These are phyloP conservation scores for Dinothrombium tinctorium DNA, from an alignment of 1,140 invertebrate species.

Conservation along the genomic window DNA sequence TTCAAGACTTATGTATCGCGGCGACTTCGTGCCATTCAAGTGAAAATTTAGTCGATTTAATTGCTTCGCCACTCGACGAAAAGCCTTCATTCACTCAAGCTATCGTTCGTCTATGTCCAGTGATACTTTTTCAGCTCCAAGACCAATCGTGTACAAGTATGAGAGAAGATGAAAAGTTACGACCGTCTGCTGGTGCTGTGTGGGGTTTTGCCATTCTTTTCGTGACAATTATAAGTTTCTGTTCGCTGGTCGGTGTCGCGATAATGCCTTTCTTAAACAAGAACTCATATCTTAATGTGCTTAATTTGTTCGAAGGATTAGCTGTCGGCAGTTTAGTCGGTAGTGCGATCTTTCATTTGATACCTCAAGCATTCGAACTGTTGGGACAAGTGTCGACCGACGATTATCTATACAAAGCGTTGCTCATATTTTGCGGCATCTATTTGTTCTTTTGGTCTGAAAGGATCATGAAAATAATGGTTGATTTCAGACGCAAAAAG, in stretches of 20 bases:
- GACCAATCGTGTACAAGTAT: background rate
- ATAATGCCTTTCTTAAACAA: conserved; percentile 34
- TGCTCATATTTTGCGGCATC: conserved; percentile 25
- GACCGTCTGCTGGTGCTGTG: conserved; percentile 17
- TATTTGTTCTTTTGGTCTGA: conserved; percentile 30
- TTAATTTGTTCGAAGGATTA: conserved; percentile 35
- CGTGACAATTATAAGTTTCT: conserved; percentile 35
- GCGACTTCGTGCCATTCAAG: conserved; percentile 2
- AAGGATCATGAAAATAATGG: conserved; percentile 26
- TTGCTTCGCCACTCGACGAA: conserved; percentile 1
- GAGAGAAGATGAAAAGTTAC: background rate
- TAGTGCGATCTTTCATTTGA: conserved; percentile 34
- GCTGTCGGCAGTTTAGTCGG: conserved; percentile 38
- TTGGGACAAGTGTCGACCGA: conserved; percentile 16
- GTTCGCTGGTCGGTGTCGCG: conserved; percentile 32
- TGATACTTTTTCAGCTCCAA: conserved; percentile 10
- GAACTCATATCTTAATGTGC: conserved; percentile 27
- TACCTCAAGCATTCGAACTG: conserved; percentile 29
- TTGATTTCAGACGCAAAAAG: conserved; percentile 24
- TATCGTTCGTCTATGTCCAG: conserved; percentile 9
- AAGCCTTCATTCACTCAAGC: background rate
- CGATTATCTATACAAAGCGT: conserved; percentile 24
- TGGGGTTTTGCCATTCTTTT: conserved; percentile 34
- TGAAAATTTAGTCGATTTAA: conserved; percentile 6
- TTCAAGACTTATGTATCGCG: no score